These are phyloP conservation scores for Anhinga anhinga DNA, from an alignment of 2,113 vertebrate species.

Conservation along the genomic window DNA sequence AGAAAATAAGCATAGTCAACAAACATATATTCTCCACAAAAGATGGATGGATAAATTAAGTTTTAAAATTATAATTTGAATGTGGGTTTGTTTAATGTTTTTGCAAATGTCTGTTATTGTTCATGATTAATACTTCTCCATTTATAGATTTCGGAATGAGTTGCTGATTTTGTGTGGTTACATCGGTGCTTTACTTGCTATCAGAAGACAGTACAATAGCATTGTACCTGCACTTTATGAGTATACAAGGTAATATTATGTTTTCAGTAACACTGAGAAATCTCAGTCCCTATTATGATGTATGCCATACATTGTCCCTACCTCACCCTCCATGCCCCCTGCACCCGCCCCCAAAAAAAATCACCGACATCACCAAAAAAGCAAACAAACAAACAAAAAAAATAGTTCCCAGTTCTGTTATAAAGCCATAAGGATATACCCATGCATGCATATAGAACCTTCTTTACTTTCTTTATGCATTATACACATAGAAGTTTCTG, in stretches of 20 bases:
- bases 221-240: slow-evolving; percentile 97
- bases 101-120: not conserved
- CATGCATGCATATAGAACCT: not conserved
- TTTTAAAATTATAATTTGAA: not conserved
- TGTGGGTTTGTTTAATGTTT: not conserved
- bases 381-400: too few species aligned
- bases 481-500: not conserved
- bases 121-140: not conserved
- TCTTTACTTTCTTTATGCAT: not conserved
- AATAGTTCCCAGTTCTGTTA: not conserved
- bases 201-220: slow-evolving; percentile 86
- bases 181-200: slow-evolving; percentile 87
- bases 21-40: not conserved
- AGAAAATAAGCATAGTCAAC: not conserved
- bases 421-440: not conserved
- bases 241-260: slow-evolving; percentile 86
- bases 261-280: not conserved
- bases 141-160: slow-evolving; percentile 87
- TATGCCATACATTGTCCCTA: not conserved
- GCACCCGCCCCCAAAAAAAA: too few species aligned
- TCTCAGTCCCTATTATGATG: not conserved
- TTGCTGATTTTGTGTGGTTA: slow-evolving; percentile 93
- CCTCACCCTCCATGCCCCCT: not conserved
- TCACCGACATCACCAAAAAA: too few species aligned
- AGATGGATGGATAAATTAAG: not conserved